Base-by-base conservation (phyloP, 2,113 vertebrate genomes). In the Prolemur simus region DNA sequence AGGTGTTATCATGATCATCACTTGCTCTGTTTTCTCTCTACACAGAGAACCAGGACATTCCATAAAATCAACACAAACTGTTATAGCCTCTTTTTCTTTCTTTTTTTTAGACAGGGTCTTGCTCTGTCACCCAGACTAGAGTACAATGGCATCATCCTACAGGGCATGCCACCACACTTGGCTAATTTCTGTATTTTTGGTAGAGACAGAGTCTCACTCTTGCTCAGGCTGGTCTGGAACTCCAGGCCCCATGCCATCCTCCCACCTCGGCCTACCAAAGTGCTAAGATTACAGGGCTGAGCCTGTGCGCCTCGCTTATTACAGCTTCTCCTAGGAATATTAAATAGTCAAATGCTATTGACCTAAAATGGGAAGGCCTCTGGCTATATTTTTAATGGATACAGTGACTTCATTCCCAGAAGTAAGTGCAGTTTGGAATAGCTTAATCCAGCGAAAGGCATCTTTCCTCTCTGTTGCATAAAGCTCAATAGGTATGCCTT, bases 401-500 rank as follows among this genome's bases (percentile, higher is more conserved):
- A 80, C 68, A 9, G 80, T 96, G 45, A 78, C n/a, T 96, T 91
- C 93, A 84, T 90, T 97, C 56, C 29, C 49, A 77, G n/a, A 96
- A 96, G 47, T 80, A 78, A 93, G 96, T 71, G 84, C 90, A 94
- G n/a, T 94, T 94, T 81, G 71, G 66, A 69, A 95, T 97, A 90
- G n/a, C 89, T 47, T 66, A 45, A 96, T 93, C 89, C 47, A 96
- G 60, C 78, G 77, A 60, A 39, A 91, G 45, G 74, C 23, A 4
- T 91, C n/a, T 87, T 94, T 96, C 39, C 37, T 81, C 37, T 97
- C 47, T 94, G 18, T 47, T 94, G 80, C 89, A 82, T 60, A 37
- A 97, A 89, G 56, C 66, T 80, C 94, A 96, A 89, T 92, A 96
- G 15, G 9, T 88, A 39, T 77, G 87, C 97, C 45, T 97, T 97